A percentile compares a stretch with the other conserved stretches of the same genome.
Conservation (phyloP, 2,113 vertebrate species). For the Cacatua alba region DNA sequence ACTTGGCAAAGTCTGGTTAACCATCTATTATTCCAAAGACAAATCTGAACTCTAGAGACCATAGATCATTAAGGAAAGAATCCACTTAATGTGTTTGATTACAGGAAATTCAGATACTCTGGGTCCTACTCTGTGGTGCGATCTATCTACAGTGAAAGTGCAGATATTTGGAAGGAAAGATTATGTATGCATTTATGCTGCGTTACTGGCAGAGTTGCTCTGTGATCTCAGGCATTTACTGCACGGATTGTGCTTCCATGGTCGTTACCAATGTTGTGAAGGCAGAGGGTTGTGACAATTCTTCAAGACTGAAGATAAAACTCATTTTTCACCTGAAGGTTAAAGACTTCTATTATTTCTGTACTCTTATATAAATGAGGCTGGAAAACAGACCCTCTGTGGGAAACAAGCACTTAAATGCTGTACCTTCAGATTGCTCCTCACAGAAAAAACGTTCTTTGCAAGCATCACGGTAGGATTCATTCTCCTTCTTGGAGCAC, state of each 20-base stretch:
- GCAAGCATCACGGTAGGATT: slow-evolving; percentile 74
- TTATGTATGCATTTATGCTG: neutral
- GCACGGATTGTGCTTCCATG: neutral
- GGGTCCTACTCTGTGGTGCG: neutral
- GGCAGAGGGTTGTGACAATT: neutral
- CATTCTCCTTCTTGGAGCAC: slow-evolving; percentile 75
- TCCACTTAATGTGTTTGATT: neutral
- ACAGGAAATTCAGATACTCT: neutral
- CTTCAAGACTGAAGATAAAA: neutral
- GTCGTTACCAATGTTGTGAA: neutral
- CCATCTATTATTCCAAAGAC: neutral
- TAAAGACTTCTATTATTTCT: neutral
- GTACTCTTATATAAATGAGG: neutral
- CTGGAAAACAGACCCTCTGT: neutral
- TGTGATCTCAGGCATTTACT: neutral
- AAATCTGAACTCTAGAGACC: neutral
- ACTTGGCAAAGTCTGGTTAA: neutral
- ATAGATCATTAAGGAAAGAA: neutral
- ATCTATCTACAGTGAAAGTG: neutral
- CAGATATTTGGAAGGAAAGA: neutral
- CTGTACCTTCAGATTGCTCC: slow-evolving; percentile 77
- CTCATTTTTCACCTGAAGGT: neutral
- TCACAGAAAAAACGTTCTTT: slow-evolving; percentile 87
- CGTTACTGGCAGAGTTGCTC: neutral
- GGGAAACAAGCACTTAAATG: neutral